Conservation (phyloP, 92 coral and sea anemone species). For the Scolanthus callimorphus region DNA sequence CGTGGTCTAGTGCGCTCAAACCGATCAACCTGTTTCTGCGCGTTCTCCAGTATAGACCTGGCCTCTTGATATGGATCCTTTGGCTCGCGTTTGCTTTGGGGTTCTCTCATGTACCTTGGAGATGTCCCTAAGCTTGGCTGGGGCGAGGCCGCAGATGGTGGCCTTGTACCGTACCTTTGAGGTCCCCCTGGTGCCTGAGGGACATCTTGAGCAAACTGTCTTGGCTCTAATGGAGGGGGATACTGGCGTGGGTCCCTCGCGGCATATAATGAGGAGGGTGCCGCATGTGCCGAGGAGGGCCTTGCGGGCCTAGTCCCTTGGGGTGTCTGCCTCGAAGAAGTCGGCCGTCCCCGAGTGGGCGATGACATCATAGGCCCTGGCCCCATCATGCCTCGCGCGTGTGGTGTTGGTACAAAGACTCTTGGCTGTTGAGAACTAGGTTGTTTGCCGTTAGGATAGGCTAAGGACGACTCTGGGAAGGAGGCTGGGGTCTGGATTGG, state of each 20-base stretch:
- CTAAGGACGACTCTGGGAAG: constrained; percentile 50
- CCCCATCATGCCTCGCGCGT: constrained; percentile 38
- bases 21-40: constrained; percentile 66
- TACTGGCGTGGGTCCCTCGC: constrained; percentile 36
- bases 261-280: constrained; percentile 44
- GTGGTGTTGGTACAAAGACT: constrained; percentile 46
- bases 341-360: constrained; percentile 43
- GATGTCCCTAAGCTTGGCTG: constrained; percentile 64
- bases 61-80: constrained; percentile 73
- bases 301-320: constrained; percentile 37
- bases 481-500: constrained; percentile 55
- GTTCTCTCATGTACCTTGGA: constrained; percentile 58
- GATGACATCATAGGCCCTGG: constrained; percentile 15
- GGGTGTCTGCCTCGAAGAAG: constrained; percentile 36
- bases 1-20: constrained; percentile 49
- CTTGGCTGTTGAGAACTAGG: constrained; percentile 21
- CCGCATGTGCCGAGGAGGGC: constrained; percentile 62
- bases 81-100: constrained; percentile 39
- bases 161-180: constrained; percentile 36
- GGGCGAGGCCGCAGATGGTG: constrained; percentile 47
- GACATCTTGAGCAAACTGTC: constrained; percentile 7
- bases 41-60: constrained; percentile 66
- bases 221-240: constrained; percentile 16
- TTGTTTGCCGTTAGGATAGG: constrained; percentile 18
- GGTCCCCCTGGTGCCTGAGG: constrained; percentile 9